Conservation (phyloP, 2,888 invertebrate species). For the Argyresthia albistria region DNA sequence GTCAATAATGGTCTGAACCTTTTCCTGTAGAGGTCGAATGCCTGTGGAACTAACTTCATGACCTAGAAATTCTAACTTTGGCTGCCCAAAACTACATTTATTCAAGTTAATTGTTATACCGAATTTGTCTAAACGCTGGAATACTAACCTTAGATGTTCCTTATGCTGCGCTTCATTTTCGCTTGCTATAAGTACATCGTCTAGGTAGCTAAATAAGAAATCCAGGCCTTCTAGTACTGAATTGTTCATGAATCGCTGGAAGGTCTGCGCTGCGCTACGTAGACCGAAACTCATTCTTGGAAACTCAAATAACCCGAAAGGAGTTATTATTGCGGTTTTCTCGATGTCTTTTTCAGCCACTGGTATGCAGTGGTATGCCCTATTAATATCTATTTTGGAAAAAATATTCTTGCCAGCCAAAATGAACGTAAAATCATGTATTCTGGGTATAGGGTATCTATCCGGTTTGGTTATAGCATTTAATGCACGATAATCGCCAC, state of each 20-base stretch:
- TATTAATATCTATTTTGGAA: constrained; percentile 22
- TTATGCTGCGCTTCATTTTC: constrained; percentile 7
- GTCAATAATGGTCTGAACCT: constrained; percentile 9
- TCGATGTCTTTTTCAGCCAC: constrained; percentile 23
- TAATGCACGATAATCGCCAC: constrained; percentile 31
- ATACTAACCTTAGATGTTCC: constrained; percentile 11
- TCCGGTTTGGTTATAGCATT: constrained; percentile 26
- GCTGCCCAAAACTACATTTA: constrained; percentile 2
- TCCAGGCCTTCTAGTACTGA: constrained; percentile 14
- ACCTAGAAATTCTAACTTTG: constrained; percentile 3
- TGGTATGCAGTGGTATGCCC: constrained; percentile 33
- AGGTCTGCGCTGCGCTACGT: constrained; percentile 24
- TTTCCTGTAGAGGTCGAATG: constrained; percentile 38
- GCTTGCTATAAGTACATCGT: constrained; percentile 23
- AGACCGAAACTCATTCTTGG: constrained; percentile 25
- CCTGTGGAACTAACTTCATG: constrained; percentile 77
- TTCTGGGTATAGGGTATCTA: constrained; percentile 23
- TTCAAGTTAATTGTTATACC: constrained; percentile 9
- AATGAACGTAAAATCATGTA: constrained; percentile 21
- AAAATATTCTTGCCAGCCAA: constrained; percentile 13
- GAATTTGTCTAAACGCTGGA: constrained; percentile 11
- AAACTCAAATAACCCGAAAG: constrained; percentile 27
- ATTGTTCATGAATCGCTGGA: constrained; percentile 22
- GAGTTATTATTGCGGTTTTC: constrained; percentile 33
- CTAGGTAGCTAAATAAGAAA: constrained; percentile 19